Base-by-base conservation (phyloP, 2,888 invertebrate genomes). In the Cordylochernes scorpioides region DNA sequence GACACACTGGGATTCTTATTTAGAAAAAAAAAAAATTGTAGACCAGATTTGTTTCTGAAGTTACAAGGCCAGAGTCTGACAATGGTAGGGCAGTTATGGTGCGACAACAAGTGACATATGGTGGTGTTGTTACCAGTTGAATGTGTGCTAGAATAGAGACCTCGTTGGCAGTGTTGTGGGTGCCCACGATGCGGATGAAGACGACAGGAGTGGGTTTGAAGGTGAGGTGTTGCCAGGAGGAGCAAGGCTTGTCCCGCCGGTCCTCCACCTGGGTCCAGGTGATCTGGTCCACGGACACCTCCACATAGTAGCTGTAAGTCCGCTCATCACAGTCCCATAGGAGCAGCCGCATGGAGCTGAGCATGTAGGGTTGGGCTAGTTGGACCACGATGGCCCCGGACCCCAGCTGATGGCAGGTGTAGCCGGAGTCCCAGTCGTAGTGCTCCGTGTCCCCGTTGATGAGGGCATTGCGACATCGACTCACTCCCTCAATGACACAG, bases 341-440 rank as follows among this genome's bases (percentile, higher is more conserved):
- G 43, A 97, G 59, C 49, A 97, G 58, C 55, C 84, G 67, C 62
- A 94, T 67, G 16, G 80, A 80, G 32, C 70, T 67, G 37, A 94
- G 67, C 49, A 84, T 63, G 54, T 84, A 91, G 3, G 97, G 94
- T 61, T 97, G 97, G 44, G 72, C 80, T 41, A 97, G 64, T 57
- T 94, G 86, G 36, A 97, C 73, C 44, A 84, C 65, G 49, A 97
- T 88, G 43, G 78, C 71, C 33, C 94, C 91, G 41, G 78, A 74
- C 43, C 84, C 82, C 36, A 84, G 60, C 57, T 88, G 88, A 41
- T 91, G 88, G 54, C 88, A 91, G 4, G 88, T 91, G 56, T 91
- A 94, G 38, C 91, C 91, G 30, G 75, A 77, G 57, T 97, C 94
- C 91, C 91, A 94, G 60, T 94, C 88, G 55, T 94, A 97, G 57